phyloP scores from a whole-genome alignment of 2,113 vertebrate genomes.

The Phocoena phocoena region DNA sequence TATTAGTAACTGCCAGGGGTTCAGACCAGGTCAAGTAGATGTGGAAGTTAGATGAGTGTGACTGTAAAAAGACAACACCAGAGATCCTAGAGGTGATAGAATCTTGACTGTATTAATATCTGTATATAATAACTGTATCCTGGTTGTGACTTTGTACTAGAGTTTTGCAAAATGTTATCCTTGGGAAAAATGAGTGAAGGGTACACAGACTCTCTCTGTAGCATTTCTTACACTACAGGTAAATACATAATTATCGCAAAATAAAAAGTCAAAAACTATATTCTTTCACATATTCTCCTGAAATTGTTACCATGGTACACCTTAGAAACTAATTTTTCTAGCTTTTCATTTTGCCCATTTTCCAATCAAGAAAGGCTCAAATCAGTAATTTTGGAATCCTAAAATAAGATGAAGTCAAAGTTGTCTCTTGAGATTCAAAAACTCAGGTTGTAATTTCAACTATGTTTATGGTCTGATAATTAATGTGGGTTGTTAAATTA shows the following conservation, averaged over 20 bases:
- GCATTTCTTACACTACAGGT: neutral
- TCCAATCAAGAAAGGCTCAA: neutral
- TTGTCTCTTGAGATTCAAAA: constrained; percentile 48
- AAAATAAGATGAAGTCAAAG: neutral
- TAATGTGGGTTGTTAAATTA: constrained; percentile 52
- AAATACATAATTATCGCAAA: neutral
- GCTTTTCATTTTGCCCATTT: neutral
- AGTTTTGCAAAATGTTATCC: neutral
- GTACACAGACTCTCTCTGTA: neutral
- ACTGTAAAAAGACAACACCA: neutral
- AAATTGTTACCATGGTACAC: neutral
- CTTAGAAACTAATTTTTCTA: neutral
- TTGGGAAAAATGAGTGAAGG: neutral
- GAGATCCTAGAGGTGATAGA: neutral
- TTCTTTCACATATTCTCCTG: neutral
- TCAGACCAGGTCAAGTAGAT: rapidly evolving
- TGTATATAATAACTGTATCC: too few species aligned
- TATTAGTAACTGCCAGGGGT: neutral
- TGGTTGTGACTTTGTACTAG: neutral
- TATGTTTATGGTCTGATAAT: constrained; percentile 55
- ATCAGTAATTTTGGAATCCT: neutral
- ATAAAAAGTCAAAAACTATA: neutral
- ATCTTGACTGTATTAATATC: neutral
- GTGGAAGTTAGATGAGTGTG: rapidly evolving
- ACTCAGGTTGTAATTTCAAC: constrained; percentile 36